Evolutionary conservation across 2,888 invertebrate species (phyloP).

Genomic region (Chorisops tibialis): DNA sequence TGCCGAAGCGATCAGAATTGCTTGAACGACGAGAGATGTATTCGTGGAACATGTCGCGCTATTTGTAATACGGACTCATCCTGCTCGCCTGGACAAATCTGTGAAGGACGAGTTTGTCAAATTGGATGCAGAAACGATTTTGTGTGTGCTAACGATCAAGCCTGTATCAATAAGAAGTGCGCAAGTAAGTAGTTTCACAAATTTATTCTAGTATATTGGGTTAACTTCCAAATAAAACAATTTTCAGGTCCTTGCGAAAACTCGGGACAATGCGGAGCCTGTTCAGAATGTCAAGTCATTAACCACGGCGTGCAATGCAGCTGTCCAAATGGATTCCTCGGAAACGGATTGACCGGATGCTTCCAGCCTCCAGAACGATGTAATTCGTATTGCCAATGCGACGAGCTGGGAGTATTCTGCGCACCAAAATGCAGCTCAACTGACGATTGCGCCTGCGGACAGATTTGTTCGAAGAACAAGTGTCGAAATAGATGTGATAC

Average conservation of each 20-base stretch:
- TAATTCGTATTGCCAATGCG: conserved; percentile 74
- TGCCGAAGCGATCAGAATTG: conserved; percentile 81
- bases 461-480: conserved; percentile 68
- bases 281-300: conserved; percentile 76
- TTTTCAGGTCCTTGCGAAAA: conserved; percentile 72
- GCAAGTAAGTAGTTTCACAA: conserved; percentile 57
- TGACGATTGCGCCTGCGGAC: conserved; percentile 76
- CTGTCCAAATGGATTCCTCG: conserved; percentile 75
- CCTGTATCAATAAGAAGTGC: conserved; percentile 80
- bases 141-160: conserved; percentile 69
- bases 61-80: conserved; percentile 83
- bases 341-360: conserved; percentile 78
- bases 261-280: conserved; percentile 72
- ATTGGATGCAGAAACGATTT: conserved; percentile 83
- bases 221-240: conserved; percentile 25
- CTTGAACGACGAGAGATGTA: conserved; percentile 80
- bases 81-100: conserved; percentile 78
- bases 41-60: conserved; percentile 75
- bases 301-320: conserved; percentile 84
- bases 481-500: conserved; percentile 71
- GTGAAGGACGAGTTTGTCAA: conserved; percentile 80
- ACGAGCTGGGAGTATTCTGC: conserved; percentile 73
- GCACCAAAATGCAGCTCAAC: conserved; percentile 63
- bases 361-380: conserved; percentile 68
- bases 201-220: not conserved